Evolutionary conservation across 2,113 vertebrate genomes (phyloP).

Genomic region (Coturnix japonica): DNA sequence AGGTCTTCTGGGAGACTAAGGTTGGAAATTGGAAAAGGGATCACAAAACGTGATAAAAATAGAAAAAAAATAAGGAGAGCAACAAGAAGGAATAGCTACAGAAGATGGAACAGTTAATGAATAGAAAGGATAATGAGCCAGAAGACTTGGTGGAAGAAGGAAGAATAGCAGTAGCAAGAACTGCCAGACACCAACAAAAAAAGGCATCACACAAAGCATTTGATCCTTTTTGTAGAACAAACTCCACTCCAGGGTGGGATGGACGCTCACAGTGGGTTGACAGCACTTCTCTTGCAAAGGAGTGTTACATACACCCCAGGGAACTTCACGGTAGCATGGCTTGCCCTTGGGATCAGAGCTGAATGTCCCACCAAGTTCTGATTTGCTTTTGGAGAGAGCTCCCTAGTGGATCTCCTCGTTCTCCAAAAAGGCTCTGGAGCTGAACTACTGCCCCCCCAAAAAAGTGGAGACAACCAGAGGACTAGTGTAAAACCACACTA

Average conservation of each 20-base stretch:
- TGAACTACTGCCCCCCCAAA: not conserved
- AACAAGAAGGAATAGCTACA: conserved; percentile 47
- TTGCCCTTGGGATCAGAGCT: not conserved
- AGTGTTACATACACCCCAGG: not conserved
- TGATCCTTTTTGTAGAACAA: not conserved
- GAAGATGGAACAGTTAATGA: not conserved
- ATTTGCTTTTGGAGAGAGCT: not conserved
- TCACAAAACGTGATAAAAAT: conserved; percentile 60
- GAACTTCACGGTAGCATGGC: not conserved
- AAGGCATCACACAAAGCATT: not conserved
- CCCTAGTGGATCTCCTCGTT: not conserved
- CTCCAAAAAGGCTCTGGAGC: not conserved
- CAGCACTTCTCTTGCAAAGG: not conserved
- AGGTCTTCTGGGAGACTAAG: conserved; percentile 68
- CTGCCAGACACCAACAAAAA: not conserved
- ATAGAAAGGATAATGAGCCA: not conserved
- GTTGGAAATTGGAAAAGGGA: conserved; percentile 74
- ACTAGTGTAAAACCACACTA: not conserved
- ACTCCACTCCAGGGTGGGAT: not conserved
- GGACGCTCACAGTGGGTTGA: not conserved
- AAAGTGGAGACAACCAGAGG: not conserved
- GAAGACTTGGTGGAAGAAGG: conserved; percentile 7
- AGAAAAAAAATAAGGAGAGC: conserved; percentile 49
- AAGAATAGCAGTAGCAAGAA: not conserved
- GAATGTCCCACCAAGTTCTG: not conserved